Percentiles rank a stretch among this genome's conserved stretches.
Conservation (phyloP, 1,140 invertebrate genomes). For the Ladona fulva region DNA sequence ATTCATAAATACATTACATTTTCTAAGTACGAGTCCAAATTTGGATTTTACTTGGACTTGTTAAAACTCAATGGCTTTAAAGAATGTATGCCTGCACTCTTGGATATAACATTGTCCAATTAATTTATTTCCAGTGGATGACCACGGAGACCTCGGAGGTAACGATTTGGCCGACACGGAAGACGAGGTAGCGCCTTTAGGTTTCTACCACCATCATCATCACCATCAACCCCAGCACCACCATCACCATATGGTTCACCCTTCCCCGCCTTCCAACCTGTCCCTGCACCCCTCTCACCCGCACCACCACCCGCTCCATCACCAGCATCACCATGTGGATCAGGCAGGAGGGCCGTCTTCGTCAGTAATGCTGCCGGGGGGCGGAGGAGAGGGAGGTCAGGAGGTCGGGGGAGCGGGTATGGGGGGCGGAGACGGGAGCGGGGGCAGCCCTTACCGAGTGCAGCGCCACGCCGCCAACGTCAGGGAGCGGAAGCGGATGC, state of each 20-base stretch:
- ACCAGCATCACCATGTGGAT: neutral
- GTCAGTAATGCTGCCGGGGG: neutral
- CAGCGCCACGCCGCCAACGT: slow-evolving; percentile 87
- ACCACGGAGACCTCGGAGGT: neutral
- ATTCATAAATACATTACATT: too few species aligned
- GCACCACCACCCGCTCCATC: neutral
- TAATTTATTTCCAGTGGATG: neutral
- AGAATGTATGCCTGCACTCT: too few species aligned
- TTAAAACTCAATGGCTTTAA: too few species aligned
- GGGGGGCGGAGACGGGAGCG: slow-evolving; percentile 42
- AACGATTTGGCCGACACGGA: neutral
- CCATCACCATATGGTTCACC: neutral
- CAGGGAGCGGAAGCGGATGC: slow-evolving; percentile 89
- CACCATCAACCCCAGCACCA: neutral
- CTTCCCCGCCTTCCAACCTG: neutral
- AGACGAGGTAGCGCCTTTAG: neutral
- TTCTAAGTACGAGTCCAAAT: too few species aligned
- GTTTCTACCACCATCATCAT: neutral
- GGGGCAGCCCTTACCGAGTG: slow-evolving; percentile 71
- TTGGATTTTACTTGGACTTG: too few species aligned
- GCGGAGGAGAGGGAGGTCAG: neutral
- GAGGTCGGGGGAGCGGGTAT: slow-evolving; percentile 28
- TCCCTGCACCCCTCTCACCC: neutral
- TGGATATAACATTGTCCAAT: too few species aligned
- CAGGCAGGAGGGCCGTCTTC: neutral